These are phyloP conservation scores for Lasiommata megera DNA, from an alignment of 2,888 invertebrate species.

Conservation along the genomic window DNA sequence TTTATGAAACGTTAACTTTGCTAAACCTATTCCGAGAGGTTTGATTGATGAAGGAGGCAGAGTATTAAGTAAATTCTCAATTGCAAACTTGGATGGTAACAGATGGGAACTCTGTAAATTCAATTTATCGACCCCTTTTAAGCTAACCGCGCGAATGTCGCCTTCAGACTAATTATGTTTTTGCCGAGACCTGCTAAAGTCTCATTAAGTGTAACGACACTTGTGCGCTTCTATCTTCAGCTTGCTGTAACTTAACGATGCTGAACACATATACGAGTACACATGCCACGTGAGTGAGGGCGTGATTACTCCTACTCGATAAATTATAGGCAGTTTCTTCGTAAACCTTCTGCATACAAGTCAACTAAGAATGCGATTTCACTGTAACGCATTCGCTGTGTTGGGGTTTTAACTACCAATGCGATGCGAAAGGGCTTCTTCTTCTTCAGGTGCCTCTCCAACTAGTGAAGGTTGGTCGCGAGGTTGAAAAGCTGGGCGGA, in stretches of 20 bases:
- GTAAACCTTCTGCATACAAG: too few relatives aligned
- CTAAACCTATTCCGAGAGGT: not conserved
- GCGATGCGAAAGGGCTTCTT: too few relatives aligned
- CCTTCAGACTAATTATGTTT: not conserved
- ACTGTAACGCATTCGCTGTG: too few relatives aligned
- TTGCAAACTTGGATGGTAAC: not conserved
- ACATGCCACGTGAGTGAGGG: too few relatives aligned
- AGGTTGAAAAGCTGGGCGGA: too few relatives aligned
- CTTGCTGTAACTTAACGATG: not conserved
- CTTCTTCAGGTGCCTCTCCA: too few relatives aligned
- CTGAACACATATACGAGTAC: too few relatives aligned
- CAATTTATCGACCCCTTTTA: not conserved
- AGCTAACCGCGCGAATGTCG: slow-evolving; percentile 2
- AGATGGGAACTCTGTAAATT: slow-evolving; percentile 1
- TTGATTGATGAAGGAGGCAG: not conserved
- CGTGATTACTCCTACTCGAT: too few relatives aligned
- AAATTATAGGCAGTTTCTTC: too few relatives aligned
- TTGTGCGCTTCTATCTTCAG: not conserved
- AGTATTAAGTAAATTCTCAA: not conserved
- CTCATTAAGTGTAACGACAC: not conserved
- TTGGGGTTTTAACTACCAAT: too few relatives aligned
- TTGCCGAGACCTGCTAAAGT: not conserved
- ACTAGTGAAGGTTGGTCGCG: too few relatives aligned
- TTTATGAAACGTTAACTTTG: not conserved
- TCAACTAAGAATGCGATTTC: too few relatives aligned